Evolutionary conservation across 1,140 invertebrate species (phyloP), one percentile per base, ranked within the genome.

Genomic region (Holotrichia oblita): DNA sequence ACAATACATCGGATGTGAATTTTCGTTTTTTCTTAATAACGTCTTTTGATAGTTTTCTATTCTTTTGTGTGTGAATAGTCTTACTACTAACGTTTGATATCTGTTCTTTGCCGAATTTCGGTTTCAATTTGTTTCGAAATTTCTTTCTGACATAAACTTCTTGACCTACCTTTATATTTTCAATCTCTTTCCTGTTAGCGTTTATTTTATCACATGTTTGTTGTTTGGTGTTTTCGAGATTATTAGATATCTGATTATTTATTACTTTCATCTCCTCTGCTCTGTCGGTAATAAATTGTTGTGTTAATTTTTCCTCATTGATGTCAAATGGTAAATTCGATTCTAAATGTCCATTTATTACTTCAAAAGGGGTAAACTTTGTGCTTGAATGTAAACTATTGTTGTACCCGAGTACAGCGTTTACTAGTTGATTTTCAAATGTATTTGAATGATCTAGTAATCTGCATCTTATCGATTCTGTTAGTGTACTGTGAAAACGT

Each of bases 361-460:
- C 24, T 40, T 73, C 72, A 73, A 73, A 73, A 40, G 27, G 72
- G 6, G 72, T 73, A 40, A 34, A 73, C 34, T 73, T 73, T 27
- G 72, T 73, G 12, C 24, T 41, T 34, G 24, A 34, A 40, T 73
- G 72, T 20, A 73, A 40, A 73, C 72, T 76, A 17, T 76, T 76
- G 22, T 76, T 76, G 20, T 76, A 76, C 6, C 40, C n/a, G 9
- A 76, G 22, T 48, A 76, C 22, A 22, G 75, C 75, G 17, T 76
- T 24, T 48, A 59, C 14, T 59, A 42, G 12, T 20, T 48, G 14
- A 24, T 48, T 76, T 48, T 76, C 22, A 17, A 48, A 76, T 10
- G 40, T 3, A 27, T 7, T 48, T 14, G 1, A 3, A n/a, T 24
- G 2, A n/a, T 76, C 12, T 48, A 48, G 9, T 7, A 24, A 3